These are phyloP conservation scores for Drosophila bipectinata DNA, from an alignment of 1,140 invertebrate genomes.

Conservation along the genomic window DNA sequence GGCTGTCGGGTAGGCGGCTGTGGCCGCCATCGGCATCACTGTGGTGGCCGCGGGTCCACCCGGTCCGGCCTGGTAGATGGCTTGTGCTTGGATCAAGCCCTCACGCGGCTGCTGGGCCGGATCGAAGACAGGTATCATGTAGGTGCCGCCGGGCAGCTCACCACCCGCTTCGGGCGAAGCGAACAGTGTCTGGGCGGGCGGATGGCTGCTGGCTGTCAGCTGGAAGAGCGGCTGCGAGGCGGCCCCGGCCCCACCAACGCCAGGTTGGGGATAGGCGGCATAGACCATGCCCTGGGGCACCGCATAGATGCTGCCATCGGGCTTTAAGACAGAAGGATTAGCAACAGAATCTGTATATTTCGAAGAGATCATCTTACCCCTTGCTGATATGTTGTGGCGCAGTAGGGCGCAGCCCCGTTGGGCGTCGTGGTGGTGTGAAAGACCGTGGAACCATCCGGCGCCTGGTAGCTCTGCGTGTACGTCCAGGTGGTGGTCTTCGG, in stretches of 20 bases:
- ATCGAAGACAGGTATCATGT: constrained; percentile 83
- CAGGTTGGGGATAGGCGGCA: constrained; percentile 75
- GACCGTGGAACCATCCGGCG: constrained; percentile 77
- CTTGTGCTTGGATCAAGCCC: constrained; percentile 72
- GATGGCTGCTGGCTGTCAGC: constrained; percentile 61
- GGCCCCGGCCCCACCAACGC: constrained; percentile 54
- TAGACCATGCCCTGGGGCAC: constrained; percentile 83
- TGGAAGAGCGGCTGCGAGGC: constrained; percentile 71
- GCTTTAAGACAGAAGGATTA: constrained; percentile 36
- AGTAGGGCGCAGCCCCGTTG: constrained; percentile 72
- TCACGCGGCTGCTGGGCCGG: constrained; percentile 73
- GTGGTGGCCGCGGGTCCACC: constrained; percentile 61
- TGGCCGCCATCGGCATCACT: constrained; percentile 69
- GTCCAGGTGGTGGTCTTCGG: constrained; percentile 77
- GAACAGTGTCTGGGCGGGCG: constrained; percentile 58
- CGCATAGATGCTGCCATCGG: constrained; percentile 83
- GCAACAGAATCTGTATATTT: background rate
- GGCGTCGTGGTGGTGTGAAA: constrained; percentile 79
- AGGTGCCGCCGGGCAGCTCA: constrained; percentile 75
- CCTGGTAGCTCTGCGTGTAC: constrained; percentile 79
- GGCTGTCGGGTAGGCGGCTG: constrained; percentile 75
- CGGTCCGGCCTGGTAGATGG: constrained; percentile 72
- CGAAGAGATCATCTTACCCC: constrained; percentile 52
- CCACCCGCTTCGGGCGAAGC: constrained; percentile 68
- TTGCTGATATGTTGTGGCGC: constrained; percentile 83